Percentiles rank a stretch among this genome's conserved stretches.
Conservation (phyloP, 2,888 invertebrate species). For the Ptychoptera albimana region DNA sequence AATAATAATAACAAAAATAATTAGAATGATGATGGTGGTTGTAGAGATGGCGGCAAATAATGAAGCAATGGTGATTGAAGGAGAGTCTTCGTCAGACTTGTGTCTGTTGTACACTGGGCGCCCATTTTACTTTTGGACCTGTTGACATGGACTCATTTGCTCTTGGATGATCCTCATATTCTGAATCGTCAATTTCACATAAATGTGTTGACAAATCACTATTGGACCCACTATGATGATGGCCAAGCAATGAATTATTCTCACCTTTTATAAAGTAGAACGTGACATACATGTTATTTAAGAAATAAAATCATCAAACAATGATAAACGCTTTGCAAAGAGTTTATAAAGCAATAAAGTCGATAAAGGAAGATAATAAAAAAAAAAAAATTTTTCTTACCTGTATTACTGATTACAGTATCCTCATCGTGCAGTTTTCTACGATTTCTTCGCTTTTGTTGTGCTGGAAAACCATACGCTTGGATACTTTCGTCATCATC, state of each 20-base stretch:
- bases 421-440: slow-evolving; percentile 20
- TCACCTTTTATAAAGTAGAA: slow-evolving; percentile 36
- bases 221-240: slow-evolving; percentile 45
- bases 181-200: slow-evolving; percentile 86
- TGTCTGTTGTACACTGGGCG: slow-evolving; percentile 16
- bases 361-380: background rate
- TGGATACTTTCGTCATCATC: slow-evolving; percentile 25
- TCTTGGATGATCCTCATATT: slow-evolving; percentile 38
- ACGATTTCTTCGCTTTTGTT: slow-evolving; percentile 21
- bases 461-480: slow-evolving; percentile 34
- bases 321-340: background rate
- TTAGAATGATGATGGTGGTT: slow-evolving; percentile 9
- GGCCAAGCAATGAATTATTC: slow-evolving; percentile 55
- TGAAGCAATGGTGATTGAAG: slow-evolving; percentile 7
- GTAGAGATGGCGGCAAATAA: background rate
- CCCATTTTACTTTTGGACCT: slow-evolving; percentile 12
- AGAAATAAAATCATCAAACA: background rate
- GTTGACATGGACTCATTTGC: background rate
- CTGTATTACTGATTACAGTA: slow-evolving; percentile 13
- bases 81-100: slow-evolving; percentile 15
- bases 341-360: too few relatives aligned
- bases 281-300: background rate
- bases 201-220: slow-evolving; percentile 77
- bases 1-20: too few relatives aligned
- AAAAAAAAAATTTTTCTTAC: slow-evolving; percentile 10